phyloP scores from a whole-genome alignment of 2,797 vertebrate species.

The Acanthornis magna region DNA sequence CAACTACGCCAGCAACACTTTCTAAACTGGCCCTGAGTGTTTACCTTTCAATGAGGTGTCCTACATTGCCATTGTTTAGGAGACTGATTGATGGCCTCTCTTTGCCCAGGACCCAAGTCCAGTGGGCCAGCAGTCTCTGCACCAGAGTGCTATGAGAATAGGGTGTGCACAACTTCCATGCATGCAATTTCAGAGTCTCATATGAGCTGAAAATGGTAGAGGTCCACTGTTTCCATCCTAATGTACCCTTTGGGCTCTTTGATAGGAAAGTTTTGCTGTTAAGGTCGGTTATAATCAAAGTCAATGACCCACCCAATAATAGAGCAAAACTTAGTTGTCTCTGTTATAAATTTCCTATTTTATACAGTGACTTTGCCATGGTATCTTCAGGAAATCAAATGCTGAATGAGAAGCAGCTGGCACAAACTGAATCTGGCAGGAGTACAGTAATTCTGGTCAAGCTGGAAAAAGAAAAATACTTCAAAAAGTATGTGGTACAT shows the following conservation, averaged over 20 bases:
- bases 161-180: neutral
- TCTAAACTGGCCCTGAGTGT: neutral
- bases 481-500: neutral
- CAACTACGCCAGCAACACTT: neutral
- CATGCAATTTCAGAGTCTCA: neutral
- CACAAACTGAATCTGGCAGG: neutral
- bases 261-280: neutral
- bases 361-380: neutral
- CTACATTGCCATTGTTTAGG: neutral
- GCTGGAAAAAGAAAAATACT: neutral
- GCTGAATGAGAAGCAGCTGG: constrained; percentile 10
- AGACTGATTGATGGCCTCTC: neutral
- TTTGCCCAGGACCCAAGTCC: neutral
- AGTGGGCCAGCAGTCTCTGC: neutral
- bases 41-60: neutral
- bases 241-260: neutral
- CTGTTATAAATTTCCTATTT: neutral
- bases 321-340: neutral
- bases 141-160: neutral
- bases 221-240: neutral
- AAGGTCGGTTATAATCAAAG: neutral
- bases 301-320: neutral
- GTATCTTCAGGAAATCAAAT: constrained; percentile 20
- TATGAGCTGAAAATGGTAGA: neutral
- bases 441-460: neutral